Percentiles rank a stretch among this genome's conserved stretches.
These are phyloP conservation scores for Sinhomidia bicolor DNA, from an alignment of 2,888 invertebrate species.

Conservation along the genomic window DNA sequence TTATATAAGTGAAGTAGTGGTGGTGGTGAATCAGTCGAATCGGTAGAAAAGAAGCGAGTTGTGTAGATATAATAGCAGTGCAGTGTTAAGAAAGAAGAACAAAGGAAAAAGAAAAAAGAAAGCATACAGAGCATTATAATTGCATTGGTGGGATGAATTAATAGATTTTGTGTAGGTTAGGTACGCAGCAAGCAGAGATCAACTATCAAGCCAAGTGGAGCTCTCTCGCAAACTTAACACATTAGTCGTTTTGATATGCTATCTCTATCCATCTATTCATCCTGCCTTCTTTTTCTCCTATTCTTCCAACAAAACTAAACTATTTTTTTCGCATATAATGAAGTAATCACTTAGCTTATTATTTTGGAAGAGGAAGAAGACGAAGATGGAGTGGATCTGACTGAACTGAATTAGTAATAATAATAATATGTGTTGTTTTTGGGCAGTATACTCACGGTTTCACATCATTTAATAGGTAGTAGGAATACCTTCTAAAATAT, in stretches of 20 bases:
- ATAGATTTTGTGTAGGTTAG: neutral
- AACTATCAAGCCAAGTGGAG: too few species aligned
- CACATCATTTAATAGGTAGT: too few species aligned
- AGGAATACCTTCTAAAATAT: neutral
- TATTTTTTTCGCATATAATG: neutral
- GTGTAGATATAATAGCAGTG: too few species aligned
- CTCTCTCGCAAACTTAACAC: too few species aligned
- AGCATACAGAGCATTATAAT: neutral
- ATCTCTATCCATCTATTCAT: too few species aligned
- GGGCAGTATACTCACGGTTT: too few species aligned
- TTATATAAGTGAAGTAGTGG: too few species aligned
- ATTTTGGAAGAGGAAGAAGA: neutral
- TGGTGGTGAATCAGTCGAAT: too few species aligned
- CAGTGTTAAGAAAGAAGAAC: too few species aligned
- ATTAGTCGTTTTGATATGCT: too few species aligned
- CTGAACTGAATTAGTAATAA: constrained; percentile 17
- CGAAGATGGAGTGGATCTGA: neutral
- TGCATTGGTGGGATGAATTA: neutral
- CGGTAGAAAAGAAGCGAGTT: too few species aligned
- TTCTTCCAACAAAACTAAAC: neutral
- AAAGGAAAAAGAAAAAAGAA: neutral
- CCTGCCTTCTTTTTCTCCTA: neutral
- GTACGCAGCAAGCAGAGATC: too few species aligned
- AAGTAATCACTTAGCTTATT: constrained; percentile 7
- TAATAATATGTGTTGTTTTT: neutral